Conservation (phyloP, 2,797 vertebrate species). For the Hydrophis major region DNA sequence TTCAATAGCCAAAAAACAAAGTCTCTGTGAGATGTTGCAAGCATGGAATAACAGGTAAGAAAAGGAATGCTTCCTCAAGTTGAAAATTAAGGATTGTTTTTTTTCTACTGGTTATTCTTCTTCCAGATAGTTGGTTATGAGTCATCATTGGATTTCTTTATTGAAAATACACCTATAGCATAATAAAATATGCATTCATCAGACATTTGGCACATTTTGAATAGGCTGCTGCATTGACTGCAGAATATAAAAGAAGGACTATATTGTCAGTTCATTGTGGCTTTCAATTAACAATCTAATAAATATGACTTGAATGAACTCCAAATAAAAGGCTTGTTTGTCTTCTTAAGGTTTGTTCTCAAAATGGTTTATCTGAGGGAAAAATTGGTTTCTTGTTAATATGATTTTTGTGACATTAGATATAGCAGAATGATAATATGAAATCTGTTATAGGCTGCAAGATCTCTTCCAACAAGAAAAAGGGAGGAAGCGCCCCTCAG, state of each 20-base stretch:
- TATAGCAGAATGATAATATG: background rate
- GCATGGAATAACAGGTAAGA: slow-evolving; percentile 91
- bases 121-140: background rate
- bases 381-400: background rate
- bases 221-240: background rate
- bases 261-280: background rate
- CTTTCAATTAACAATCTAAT: background rate
- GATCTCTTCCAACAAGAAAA: slow-evolving; percentile 98
- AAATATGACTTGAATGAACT: background rate
- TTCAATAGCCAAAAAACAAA: slow-evolving; percentile 92
- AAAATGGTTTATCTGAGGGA: too few species aligned
- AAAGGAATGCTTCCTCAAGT: background rate
- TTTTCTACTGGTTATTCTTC: background rate
- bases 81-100: background rate
- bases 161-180: background rate
- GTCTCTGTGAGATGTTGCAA: slow-evolving; percentile 92
- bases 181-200: background rate
- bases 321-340: background rate
- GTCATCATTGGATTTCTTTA: background rate
- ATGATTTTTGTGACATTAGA: background rate
- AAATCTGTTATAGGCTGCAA: slow-evolving; percentile 79
- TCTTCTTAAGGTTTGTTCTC: background rate
- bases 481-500: slow-evolving; percentile 91
- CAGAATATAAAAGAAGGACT: background rate
- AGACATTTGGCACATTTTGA: background rate